Conservation (phyloP, 2,888 invertebrate species). For the Galerucella nymphaeae region DNA sequence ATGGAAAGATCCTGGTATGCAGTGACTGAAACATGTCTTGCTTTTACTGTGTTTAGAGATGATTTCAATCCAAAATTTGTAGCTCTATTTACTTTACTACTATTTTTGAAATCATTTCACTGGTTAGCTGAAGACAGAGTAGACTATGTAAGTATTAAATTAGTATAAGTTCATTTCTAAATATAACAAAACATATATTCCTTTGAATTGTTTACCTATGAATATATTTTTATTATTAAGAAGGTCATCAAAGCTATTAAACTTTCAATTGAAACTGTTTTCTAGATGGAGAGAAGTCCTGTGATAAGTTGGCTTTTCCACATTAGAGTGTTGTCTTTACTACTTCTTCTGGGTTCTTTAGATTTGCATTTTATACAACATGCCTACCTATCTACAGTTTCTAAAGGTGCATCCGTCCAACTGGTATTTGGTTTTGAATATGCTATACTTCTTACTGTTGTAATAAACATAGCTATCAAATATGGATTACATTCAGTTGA, state of each 20-base stretch:
- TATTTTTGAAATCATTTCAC: slow-evolving; percentile 99
- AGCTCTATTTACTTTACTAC: slow-evolving; percentile 92
- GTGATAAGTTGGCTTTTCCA: slow-evolving; percentile 97
- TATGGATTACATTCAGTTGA: slow-evolving; percentile 90
- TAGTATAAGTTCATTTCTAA: neutral
- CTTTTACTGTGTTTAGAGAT: slow-evolving; percentile 98
- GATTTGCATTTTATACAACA: slow-evolving; percentile 93
- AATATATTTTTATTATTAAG: too few relatives aligned
- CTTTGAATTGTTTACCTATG: too few relatives aligned
- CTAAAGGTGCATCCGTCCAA: slow-evolving; percentile 96
- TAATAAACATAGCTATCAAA: slow-evolving; percentile 92
- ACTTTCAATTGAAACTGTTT: slow-evolving; percentile 39
- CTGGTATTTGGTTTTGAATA: slow-evolving; percentile 99
- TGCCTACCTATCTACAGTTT: slow-evolving; percentile 92
- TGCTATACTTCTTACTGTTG: slow-evolving; percentile 93
- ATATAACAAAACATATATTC: too few relatives aligned
- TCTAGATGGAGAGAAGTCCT: slow-evolving; percentile 98
- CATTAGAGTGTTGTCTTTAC: slow-evolving; percentile 85
- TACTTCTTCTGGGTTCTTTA: slow-evolving; percentile 82
- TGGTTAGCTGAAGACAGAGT: slow-evolving; percentile 99
- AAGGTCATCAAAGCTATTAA: too few relatives aligned
- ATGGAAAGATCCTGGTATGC: slow-evolving; percentile 99
- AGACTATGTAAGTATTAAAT: slow-evolving; percentile 89
- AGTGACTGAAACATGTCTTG: slow-evolving; percentile 98
- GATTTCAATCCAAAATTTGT: slow-evolving; percentile 99